Conservation (phyloP, 2,113 vertebrate genomes). For the Microcebus murinus region DNA sequence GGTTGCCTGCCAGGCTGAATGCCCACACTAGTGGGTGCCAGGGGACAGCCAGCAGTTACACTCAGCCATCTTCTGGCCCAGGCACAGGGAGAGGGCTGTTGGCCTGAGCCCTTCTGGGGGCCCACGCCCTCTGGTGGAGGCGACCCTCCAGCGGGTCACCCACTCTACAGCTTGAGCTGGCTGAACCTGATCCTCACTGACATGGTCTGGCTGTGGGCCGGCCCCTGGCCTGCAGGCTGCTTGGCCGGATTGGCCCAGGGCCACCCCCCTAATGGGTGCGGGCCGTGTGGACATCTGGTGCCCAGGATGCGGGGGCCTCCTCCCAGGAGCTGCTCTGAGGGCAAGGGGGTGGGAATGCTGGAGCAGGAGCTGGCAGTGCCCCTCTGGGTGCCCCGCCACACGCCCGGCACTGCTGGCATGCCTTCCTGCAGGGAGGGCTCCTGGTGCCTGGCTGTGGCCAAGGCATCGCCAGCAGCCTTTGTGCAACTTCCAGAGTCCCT, state of each 20-base stretch:
- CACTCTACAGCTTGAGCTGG: neutral
- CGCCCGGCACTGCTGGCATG: neutral
- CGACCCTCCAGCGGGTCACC: neutral
- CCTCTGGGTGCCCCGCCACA: neutral
- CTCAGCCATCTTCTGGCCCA: neutral
- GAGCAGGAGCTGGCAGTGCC: neutral
- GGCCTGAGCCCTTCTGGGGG: neutral
- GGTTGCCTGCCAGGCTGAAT: neutral
- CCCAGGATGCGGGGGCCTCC: conserved; percentile 47
- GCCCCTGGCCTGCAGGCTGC: conserved; percentile 51
- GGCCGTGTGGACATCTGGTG: conserved; percentile 68
- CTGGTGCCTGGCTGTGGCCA: neutral
- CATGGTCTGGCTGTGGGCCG: conserved; percentile 52
- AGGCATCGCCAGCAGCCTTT: neutral
- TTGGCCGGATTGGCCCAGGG: conserved; percentile 52
- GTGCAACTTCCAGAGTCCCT: neutral
- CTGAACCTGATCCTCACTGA: neutral
- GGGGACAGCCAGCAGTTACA: neutral
- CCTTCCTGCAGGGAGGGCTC: conserved; percentile 25
- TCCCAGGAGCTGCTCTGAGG: conserved; percentile 22
- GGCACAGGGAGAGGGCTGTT: neutral
- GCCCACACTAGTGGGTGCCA: neutral
- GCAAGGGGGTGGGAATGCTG: neutral
- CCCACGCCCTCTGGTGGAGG: neutral
- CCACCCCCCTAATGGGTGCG: conserved; percentile 54